Evolutionary conservation across 2,888 invertebrate genomes (phyloP).

Genomic region (Polymixis lichenea): DNA sequence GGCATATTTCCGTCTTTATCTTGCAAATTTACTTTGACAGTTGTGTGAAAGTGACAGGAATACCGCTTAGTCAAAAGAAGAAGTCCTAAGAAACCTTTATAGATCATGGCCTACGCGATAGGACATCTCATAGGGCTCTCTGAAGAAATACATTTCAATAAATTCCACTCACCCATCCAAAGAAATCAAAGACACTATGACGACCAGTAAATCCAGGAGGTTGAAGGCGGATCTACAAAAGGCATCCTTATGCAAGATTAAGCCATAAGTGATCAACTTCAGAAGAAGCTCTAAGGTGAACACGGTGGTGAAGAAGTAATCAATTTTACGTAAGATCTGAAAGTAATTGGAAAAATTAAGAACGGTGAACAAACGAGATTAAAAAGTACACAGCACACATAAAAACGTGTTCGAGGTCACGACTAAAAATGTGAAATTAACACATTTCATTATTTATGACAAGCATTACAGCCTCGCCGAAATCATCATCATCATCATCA

Average conservation of each 20-base stretch:
- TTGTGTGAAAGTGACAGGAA: not conserved
- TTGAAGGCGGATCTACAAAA: slow-evolving; percentile 99
- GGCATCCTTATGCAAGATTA: slow-evolving; percentile 98
- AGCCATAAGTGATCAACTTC: slow-evolving; percentile 98
- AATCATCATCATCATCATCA: no score
- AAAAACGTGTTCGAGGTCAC: no score
- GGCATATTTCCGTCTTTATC: not conserved
- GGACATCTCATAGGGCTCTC: not conserved
- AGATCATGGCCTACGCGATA: not conserved
- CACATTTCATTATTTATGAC: not conserved
- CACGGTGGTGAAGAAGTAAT: slow-evolving; percentile 99
- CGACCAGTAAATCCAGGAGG: slow-evolving; percentile 98
- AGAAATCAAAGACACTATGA: slow-evolving; percentile 98
- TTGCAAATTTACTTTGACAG: not conserved
- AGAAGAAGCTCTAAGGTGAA: slow-evolving; percentile 98
- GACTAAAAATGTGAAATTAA: not conserved
- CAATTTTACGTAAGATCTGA: slow-evolving; percentile 97
- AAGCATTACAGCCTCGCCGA: not conserved
- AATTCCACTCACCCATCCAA: slow-evolving; percentile 92
- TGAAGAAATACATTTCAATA: slow-evolving; percentile 3
- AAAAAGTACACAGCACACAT: not conserved
- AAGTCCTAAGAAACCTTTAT: not conserved
- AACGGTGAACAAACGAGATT: not conserved
- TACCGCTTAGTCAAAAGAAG: not conserved
- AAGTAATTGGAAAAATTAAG: slow-evolving; percentile 72